Conservation (phyloP, 2,888 invertebrate genomes). For the Craniophora ligustri region DNA sequence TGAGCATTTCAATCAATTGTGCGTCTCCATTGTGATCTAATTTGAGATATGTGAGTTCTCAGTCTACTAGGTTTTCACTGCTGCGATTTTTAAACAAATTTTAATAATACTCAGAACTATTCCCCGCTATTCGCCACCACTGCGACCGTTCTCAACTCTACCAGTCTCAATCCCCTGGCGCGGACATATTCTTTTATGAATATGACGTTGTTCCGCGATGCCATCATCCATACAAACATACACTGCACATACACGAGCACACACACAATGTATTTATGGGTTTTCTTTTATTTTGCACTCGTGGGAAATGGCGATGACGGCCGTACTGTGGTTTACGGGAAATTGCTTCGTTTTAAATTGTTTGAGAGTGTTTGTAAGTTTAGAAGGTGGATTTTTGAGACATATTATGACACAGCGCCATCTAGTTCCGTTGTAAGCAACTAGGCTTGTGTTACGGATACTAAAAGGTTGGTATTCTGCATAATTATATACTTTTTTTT, state of each 20-base stretch:
- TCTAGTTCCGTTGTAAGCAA: no score
- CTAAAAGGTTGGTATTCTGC: neutral
- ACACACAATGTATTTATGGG: constrained; percentile 5
- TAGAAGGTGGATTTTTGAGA: neutral
- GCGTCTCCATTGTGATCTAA: constrained; percentile 1
- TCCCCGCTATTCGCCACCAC: neutral
- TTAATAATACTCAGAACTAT: neutral
- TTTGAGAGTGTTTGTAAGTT: neutral
- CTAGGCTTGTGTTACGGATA: no score
- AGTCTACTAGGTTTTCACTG: no score
- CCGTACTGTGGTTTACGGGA: neutral
- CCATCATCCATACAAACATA: constrained; percentile 10
- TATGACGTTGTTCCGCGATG: constrained; percentile 27
- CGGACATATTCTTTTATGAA: constrained; percentile 46
- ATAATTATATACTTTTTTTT: no score
- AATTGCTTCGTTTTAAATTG: constrained; percentile 1
- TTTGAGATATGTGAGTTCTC: constrained; percentile 2
- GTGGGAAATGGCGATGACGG: neutral
- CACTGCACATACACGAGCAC: neutral
- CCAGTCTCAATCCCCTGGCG: constrained; percentile 11
- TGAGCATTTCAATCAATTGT: no score
- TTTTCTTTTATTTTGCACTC: constrained; percentile 5
- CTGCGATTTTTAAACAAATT: no score
- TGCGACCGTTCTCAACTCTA: constrained; percentile 8
- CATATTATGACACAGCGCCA: no score